Evolutionary conservation across 2,797 vertebrate species (phyloP).

Genomic region (Spheniscus humboldti): DNA sequence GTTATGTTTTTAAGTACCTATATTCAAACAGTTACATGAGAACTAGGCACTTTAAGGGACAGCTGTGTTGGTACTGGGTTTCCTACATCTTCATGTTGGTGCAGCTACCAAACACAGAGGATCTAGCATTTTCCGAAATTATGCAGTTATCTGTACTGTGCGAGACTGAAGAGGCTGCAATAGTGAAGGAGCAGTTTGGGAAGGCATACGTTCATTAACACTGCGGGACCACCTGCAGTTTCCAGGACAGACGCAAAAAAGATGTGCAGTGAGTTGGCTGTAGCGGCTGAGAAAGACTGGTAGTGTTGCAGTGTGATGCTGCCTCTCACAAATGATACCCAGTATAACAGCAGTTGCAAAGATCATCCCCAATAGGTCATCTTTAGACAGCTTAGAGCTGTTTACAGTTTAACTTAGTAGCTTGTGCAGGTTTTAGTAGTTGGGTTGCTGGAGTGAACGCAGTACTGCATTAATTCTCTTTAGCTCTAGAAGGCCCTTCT

Average conservation of each 20-base stretch:
- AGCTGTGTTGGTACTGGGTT: background rate
- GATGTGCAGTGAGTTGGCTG: background rate
- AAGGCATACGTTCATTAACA: background rate
- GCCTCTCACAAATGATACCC: background rate
- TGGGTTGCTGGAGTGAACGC: background rate
- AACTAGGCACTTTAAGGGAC: background rate
- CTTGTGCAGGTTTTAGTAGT: background rate
- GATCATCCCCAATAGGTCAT: background rate
- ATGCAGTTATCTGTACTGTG: rapidly evolving
- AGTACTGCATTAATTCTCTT: background rate
- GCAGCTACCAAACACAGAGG: background rate
- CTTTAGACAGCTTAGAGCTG: background rate
- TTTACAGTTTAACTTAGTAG: background rate
- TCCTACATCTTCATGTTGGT: background rate
- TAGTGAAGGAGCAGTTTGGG: background rate
- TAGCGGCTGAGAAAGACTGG: background rate
- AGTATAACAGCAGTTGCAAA: background rate
- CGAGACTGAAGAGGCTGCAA: background rate
- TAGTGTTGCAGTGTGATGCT: rapidly evolving
- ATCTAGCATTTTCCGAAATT: background rate
- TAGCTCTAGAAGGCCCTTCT: background rate
- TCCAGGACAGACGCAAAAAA: background rate
- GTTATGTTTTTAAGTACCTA: background rate
- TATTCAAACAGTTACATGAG: background rate
- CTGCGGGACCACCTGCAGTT: background rate